Percentiles rank a stretch among this genome's conserved stretches.
phyloP scores from a whole-genome alignment of 2,113 vertebrate genomes.

The Bos indicus region DNA sequence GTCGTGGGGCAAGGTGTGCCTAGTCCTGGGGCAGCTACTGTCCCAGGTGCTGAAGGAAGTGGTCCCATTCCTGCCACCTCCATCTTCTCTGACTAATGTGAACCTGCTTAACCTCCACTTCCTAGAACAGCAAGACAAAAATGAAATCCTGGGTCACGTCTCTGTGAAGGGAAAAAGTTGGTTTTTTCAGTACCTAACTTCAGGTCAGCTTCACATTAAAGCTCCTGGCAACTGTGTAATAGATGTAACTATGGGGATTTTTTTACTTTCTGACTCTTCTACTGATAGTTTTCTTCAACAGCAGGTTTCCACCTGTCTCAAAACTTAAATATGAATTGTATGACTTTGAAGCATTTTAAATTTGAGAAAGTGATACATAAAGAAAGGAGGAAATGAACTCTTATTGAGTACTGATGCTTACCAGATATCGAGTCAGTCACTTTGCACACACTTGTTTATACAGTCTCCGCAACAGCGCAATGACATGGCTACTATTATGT shows the following conservation, averaged over 20 bases:
- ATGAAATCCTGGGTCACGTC: not conserved
- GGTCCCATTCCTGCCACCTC: fast-evolving
- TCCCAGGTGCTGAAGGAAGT: not conserved
- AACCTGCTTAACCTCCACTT: not conserved
- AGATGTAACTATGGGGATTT: not conserved
- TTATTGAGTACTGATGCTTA: not conserved
- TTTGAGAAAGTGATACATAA: not conserved
- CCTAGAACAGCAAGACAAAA: not conserved
- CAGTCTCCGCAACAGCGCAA: not conserved
- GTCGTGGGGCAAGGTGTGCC: fast-evolving
- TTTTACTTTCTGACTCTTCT: not conserved
- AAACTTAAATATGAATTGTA: not conserved
- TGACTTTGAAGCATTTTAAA: not conserved
- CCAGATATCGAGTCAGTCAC: not conserved
- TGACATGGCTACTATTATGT: not conserved
- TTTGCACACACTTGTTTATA: not conserved
- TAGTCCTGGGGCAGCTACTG: not conserved
- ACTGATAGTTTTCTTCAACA: not conserved
- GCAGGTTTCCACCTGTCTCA: not conserved
- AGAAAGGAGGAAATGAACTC: not conserved
- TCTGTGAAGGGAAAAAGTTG: not conserved
- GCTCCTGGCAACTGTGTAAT: not conserved
- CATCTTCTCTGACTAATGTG: not conserved
- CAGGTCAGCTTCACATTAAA: not conserved
- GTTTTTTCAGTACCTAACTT: not conserved